phyloP scores from a whole-genome alignment of 1,140 invertebrate genomes.

The Belonocnema kinseyi region DNA sequence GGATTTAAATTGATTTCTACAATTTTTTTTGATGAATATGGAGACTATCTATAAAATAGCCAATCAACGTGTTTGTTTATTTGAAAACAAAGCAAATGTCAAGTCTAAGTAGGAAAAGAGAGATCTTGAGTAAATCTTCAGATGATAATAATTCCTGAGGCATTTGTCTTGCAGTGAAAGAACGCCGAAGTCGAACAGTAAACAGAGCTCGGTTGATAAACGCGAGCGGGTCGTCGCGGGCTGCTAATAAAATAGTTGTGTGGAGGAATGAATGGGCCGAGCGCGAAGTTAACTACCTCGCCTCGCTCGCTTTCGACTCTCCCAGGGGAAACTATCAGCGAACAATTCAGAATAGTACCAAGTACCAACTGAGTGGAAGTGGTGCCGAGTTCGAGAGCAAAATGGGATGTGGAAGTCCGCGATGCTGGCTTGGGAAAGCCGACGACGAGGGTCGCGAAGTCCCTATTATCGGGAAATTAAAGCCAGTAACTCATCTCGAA shows the following conservation, averaged over 20 bases:
- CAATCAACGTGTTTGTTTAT: too few relatives aligned
- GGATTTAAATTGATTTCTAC: too few relatives aligned
- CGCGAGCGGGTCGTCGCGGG: conserved; percentile 54
- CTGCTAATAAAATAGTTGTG: conserved; percentile 62
- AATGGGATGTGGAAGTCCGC: conserved; percentile 40
- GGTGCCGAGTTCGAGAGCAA: conserved; percentile 22
- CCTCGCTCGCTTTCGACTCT: conserved; percentile 40
- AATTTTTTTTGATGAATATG: too few relatives aligned
- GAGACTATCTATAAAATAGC: too few relatives aligned
- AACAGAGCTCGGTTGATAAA: conserved; percentile 58
- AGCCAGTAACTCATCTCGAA: conserved; percentile 71
- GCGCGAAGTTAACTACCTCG: conserved; percentile 57
- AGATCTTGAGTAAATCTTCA: too few relatives aligned
- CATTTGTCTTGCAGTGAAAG: background rate
- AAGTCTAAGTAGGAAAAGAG: too few relatives aligned
- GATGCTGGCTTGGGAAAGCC: conserved; percentile 37
- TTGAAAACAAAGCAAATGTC: too few relatives aligned
- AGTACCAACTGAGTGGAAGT: conserved; percentile 46
- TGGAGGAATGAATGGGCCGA: conserved; percentile 52
- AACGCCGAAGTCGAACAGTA: conserved; percentile 23
- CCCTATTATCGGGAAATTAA: conserved; percentile 73
- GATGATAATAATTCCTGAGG: too few relatives aligned
- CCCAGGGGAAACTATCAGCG: conserved; percentile 60
- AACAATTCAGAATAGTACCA: conserved; percentile 60
- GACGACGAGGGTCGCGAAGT: conserved; percentile 50